Base-by-base conservation (phyloP, 1,140 invertebrate species). In the Medauroidea extradentata region DNA sequence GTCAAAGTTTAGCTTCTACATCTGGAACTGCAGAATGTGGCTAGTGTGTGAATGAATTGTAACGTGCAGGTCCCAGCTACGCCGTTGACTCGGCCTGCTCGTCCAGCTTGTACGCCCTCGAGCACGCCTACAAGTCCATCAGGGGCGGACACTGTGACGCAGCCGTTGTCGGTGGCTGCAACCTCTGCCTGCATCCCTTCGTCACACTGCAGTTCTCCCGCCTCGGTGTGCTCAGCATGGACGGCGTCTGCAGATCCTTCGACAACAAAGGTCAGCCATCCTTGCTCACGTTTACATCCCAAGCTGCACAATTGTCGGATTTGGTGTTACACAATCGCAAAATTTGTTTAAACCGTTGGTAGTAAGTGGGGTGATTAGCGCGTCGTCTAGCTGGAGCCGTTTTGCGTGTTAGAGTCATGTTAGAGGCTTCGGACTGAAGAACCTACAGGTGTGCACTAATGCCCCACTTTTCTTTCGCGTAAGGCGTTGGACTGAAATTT, bases 161-260 rank as follows among this genome's bases (percentile, higher is more conserved):
- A 13, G 94, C 94, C 2, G 84, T 98, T 50, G 92, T 98, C 2
- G 92, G 87, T 8, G 93, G 91, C 11, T 77, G 83, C 2, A 93
- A 91, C 72, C 72, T 97, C 3, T 86, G 86, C 62, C 75, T 97
- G n/a, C 91, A 93, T 74, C 94, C 94, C 0, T 86, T 86, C 53
- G 85, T 90, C 0, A 88, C 92, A 2, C 73, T 95, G 9, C 91
- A 96, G 72, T 95, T 95, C 48, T 23, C 29, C 4, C 46, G 46
- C 49, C 74, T 89, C 53, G 92, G 92, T 44, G 94, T 98, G 66
- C 73, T 98, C 9, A 89, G 91, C 0, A 68, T 77, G 1, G 90
- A 96, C 60, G 95, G 96, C 4, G 81, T 77, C 44, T 97, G 93
- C 73, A 93, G 94, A 71, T 86, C 87, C 29, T 98, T 98, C 71